A percentile compares a stretch with the other conserved stretches of the same genome.
These are phyloP conservation scores for Hippopotamus amphibius DNA, from an alignment of 2,113 vertebrate species.

Conservation along the genomic window DNA sequence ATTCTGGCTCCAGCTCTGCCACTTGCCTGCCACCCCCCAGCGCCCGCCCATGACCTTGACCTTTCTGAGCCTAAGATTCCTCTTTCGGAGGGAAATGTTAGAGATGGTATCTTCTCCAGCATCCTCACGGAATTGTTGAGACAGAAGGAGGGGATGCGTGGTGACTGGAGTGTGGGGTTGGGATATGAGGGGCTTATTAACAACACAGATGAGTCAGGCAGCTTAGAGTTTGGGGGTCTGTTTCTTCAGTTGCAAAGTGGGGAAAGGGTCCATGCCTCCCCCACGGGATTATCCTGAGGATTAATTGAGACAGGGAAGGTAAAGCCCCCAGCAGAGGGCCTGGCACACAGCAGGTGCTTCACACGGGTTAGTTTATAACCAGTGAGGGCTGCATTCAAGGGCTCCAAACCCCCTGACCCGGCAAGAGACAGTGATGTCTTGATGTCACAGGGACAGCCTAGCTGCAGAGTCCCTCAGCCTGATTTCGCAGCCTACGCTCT, in stretches of 20 bases:
- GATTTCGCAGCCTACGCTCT: neutral
- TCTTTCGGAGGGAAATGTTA: neutral
- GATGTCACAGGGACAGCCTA: neutral
- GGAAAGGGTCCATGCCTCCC: neutral
- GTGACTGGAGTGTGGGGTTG: neutral
- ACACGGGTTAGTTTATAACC: neutral
- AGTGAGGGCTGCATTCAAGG: accelerated
- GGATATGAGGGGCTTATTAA: neutral
- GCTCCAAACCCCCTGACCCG: neutral
- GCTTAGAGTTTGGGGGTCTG: neutral
- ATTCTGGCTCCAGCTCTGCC: neutral
- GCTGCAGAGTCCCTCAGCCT: neutral
- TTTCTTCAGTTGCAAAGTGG: neutral
- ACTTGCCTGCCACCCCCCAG: too few relatives aligned
- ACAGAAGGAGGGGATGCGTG: neutral
- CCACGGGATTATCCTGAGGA: neutral
- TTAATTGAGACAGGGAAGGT: too few relatives aligned
- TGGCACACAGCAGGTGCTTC: neutral
- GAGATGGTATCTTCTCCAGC: accelerated
- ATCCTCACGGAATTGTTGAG: neutral
- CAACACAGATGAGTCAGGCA: neutral
- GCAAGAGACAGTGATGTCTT: accelerated
- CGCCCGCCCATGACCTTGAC: neutral
- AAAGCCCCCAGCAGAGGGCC: neutral
- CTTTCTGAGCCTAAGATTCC: neutral